Base-by-base conservation (phyloP, 2,888 invertebrate genomes). In the Synanthedon andrenaeformis region DNA sequence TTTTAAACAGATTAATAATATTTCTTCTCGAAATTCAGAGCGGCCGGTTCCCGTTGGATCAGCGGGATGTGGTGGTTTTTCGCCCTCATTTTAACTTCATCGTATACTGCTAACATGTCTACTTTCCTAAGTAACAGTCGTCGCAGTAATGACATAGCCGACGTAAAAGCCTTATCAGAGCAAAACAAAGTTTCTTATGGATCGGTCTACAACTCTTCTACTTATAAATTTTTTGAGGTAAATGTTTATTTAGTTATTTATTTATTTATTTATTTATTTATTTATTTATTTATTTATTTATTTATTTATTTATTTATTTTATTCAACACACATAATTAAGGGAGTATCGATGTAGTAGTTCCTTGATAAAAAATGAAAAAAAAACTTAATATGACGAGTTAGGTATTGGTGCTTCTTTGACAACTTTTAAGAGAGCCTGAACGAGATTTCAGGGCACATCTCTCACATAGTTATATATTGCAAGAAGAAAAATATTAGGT, bases 41-140 rank as follows among this genome's bases (percentile, higher is more conserved):
- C 97, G 4, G 91, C 94, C 42, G 96, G 96, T 0, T 97, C 97
- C 0, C 89, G 97, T 51, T 92, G 96, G 88, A 92, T 96, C 0
- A 92, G 95, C 0, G 95, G 94, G 5, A 92, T 95, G 90, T 95
- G 95, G 96, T 96, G 96, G 96, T 96, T 96, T 79, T 96, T 96
- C 76, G 95, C 95, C 0, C 86, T 97, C 53, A 96, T 96, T 74
- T 92, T 97, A 89, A 93, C 96, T 23, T 94, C 96, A 5, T 96
- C 96, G 0, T 87, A 87, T 55, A 87, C 85, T 0, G 87, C 87
- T 53, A 96, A 96, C 77, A 95, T 95, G 64, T 95, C 96, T 8
- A 94, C 95, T 12, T 95, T 95, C 72, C 88, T 96, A 19, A 95
- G 95, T 55, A 93, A 92, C 64, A 92, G 92, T 61, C 89, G 94